A percentile compares a stretch with the other conserved stretches of the same genome.
These are phyloP conservation scores for Calliopum simillimum DNA, from an alignment of 2,888 invertebrate genomes.

Conservation along the genomic window DNA sequence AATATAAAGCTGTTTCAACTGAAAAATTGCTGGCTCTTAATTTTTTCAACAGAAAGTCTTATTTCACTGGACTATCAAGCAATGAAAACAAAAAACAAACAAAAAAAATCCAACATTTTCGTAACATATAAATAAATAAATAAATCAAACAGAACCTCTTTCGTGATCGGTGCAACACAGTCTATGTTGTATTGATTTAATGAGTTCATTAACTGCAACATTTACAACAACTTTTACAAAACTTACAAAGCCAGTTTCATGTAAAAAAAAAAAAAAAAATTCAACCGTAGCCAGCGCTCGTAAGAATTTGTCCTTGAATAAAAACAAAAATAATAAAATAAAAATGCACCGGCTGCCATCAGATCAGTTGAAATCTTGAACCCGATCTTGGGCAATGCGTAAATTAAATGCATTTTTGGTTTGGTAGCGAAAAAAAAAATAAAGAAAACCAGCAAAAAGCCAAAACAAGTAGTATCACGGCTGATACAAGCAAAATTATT, in stretches of 20 bases:
- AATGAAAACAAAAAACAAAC: too few relatives aligned
- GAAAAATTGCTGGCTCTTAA: too few relatives aligned
- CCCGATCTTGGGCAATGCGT: constrained; percentile 49
- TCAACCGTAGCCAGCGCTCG: constrained; percentile 38
- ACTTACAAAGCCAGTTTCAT: background rate
- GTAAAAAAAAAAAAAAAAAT: constrained; percentile 34
- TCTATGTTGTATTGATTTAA: background rate
- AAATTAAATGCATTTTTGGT: too few relatives aligned
- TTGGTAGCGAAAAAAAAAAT: background rate
- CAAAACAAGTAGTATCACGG: background rate
- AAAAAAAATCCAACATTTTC: background rate
- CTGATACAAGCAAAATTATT: background rate
- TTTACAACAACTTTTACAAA: background rate
- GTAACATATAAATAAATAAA: constrained; percentile 11
- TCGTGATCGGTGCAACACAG: background rate
- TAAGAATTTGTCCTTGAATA: constrained; percentile 59
- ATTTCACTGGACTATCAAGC: too few relatives aligned
- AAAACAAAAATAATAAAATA: background rate
- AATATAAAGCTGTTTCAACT: too few relatives aligned
- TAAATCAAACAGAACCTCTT: too few relatives aligned
- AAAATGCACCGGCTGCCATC: constrained; percentile 1
- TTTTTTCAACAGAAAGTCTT: too few relatives aligned
- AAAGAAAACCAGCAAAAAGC: background rate
- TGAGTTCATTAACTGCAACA: background rate
- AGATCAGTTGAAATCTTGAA: constrained; percentile 49